These are phyloP conservation scores for Bellardia pandia DNA, from an alignment of 2,888 invertebrate genomes.

Conservation along the genomic window DNA sequence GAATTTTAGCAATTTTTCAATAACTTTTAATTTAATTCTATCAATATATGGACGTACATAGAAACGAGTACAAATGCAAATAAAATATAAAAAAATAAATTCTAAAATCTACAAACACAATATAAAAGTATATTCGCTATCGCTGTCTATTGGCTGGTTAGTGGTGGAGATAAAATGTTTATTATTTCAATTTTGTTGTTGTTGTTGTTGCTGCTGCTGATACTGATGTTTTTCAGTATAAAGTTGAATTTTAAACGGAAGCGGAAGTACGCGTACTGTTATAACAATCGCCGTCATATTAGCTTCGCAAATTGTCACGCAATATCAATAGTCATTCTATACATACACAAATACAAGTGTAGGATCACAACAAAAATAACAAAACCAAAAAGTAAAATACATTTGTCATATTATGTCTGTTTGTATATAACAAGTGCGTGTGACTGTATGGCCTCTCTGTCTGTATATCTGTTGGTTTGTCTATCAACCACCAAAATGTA, in stretches of 20 bases:
- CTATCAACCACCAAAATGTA: slow-evolving; percentile 34
- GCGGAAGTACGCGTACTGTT: slow-evolving; percentile 80
- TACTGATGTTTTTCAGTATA: neutral
- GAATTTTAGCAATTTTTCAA: slow-evolving; percentile 61
- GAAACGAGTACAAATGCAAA: slow-evolving; percentile 30
- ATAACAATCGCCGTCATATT: slow-evolving; percentile 78
- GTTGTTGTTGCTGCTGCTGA: neutral
- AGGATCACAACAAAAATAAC: neutral
- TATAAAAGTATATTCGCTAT: slow-evolving; percentile 12
- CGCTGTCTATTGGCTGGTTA: slow-evolving; percentile 24
- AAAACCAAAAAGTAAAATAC: slow-evolving; percentile 21
- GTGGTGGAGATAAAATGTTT: neutral
- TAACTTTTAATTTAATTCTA: slow-evolving; percentile 63
- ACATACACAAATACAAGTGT: slow-evolving; percentile 2
- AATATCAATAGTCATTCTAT: slow-evolving; percentile 56
- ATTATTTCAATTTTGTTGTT: neutral
- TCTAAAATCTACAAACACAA: neutral
- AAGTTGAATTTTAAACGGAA: slow-evolving; percentile 63
- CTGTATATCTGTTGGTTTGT: neutral
- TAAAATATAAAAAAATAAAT: slow-evolving; percentile 1
- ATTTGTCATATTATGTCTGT: slow-evolving; percentile 15
- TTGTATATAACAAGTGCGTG: slow-evolving; percentile 2
- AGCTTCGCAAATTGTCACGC: slow-evolving; percentile 74
- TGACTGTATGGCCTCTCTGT: slow-evolving; percentile 1
- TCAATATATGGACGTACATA: slow-evolving; percentile 12